Conservation (phyloP, 2,797 vertebrate genomes). For the Cossypha caffra region DNA sequence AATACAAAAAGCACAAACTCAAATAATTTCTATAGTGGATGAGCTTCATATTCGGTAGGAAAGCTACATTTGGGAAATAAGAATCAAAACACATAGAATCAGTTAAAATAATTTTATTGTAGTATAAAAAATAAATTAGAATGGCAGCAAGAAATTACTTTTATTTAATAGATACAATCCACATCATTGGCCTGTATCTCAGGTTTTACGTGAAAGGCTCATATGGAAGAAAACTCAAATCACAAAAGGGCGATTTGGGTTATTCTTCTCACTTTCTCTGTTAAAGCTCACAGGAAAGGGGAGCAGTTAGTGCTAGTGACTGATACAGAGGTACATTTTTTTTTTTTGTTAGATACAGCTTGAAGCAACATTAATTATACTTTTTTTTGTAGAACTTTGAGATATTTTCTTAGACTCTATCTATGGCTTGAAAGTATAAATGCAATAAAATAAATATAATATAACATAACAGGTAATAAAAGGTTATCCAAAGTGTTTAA, state of each 20-base stretch:
- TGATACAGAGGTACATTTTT: background rate
- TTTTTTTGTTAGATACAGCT: background rate
- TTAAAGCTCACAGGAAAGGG: background rate
- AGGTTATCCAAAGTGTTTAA: background rate
- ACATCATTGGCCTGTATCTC: background rate
- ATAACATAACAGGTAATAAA: background rate
- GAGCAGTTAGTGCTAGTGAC: background rate
- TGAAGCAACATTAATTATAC: background rate
- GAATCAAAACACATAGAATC: background rate
- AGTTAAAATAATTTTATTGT: background rate
- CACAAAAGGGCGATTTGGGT: background rate
- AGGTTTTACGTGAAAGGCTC: background rate
- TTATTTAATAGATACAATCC: background rate
- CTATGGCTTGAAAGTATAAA: background rate
- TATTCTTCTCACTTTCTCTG: background rate
- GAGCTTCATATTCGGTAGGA: constrained; percentile 19
- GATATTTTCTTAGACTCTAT: background rate
- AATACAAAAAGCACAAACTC: background rate
- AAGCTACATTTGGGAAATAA: background rate
- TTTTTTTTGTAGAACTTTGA: background rate
- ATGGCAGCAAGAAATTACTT: background rate
- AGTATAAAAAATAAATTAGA: background rate
- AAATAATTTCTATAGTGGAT: background rate
- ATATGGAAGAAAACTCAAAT: background rate
- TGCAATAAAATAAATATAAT: background rate